Base-by-base conservation (phyloP, 2,797 vertebrate species). In the Bovichtus diacanthus region DNA sequence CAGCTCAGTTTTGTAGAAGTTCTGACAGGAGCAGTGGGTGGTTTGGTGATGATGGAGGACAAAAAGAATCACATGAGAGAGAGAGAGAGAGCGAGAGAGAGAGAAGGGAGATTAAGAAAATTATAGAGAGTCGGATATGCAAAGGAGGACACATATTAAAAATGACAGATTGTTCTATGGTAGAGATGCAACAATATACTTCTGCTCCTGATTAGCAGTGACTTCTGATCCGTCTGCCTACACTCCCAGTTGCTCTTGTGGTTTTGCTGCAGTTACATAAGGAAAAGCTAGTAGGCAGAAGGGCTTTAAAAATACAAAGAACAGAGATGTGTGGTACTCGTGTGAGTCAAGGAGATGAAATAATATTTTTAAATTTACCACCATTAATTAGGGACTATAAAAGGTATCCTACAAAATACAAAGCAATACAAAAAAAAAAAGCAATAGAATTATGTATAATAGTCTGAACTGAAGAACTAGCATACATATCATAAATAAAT, bases 1-100 rank as follows among this genome's bases (percentile, higher is more conserved):
- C 88, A 99, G 84, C 85, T 99, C 98, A 0, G 97, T 99, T 94
- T 99, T 99, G 93, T 99, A 99, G 93, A 99, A 99, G 93, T 99
- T 99, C 98, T 99, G 94, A 19, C 81, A 87, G 78, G 67, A 56
- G 61, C 27, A 9, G 54, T 7, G 3, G 59, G 61, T 2, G 25
- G 43, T 61, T 66, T 3, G 4, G 51, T 8, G 31, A 51, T 18
- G 60, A 56, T 34, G 31, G 7, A 41, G 55, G 43, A 81, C 68
- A 63, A 68, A 58, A 44, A 65, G 2, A 79, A 75, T 27, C 19
- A 60, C 15, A 11, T 29, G 19, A 34, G 36, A 50, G 21, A 4
- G 16, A 50, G 21, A 34, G 29, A 9, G 16, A 2, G 3, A 56
- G 23, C 72, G 7, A 31, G 19, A 34, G 36, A 50, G 21, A 4